These are phyloP conservation scores for Ciconia boyciana DNA, from an alignment of 2,113 vertebrate genomes.

Conservation along the genomic window DNA sequence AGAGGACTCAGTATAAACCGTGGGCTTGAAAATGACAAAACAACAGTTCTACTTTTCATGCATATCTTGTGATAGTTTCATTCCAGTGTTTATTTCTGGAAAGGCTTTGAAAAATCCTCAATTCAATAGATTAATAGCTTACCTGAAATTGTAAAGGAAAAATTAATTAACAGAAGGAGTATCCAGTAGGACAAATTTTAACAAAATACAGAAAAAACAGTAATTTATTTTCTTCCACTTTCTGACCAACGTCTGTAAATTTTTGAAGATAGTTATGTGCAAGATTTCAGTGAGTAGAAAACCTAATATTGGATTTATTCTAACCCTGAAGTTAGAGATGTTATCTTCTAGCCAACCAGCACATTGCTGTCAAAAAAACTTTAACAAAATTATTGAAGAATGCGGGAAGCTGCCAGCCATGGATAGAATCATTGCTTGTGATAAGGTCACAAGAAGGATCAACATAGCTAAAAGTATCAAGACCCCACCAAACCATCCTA, in stretches of 20 bases:
- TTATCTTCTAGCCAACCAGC: neutral
- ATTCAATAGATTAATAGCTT: conserved; percentile 29
- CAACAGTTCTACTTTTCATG: neutral
- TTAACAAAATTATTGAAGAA: conserved; percentile 4
- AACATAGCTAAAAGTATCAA: neutral
- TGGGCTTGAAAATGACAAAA: conserved; percentile 1
- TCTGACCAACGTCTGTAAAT: neutral
- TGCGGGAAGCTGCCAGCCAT: neutral
- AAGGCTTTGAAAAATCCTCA: conserved; percentile 29
- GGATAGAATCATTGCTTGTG: neutral
- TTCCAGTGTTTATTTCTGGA: neutral
- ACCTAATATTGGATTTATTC: conserved; percentile 12
- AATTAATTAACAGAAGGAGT: conserved; percentile 27
- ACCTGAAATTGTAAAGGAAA: conserved; percentile 19
- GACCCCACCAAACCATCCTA: neutral
- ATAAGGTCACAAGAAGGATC: neutral
- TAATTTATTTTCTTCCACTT: neutral
- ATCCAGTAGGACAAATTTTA: neutral
- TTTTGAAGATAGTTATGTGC: neutral
- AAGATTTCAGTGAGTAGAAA: neutral
- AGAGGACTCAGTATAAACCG: neutral
- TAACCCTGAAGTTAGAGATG: neutral
- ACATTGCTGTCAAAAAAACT: neutral
- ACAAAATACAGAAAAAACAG: neutral
- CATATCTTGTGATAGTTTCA: neutral